Evolutionary conservation across 2,113 vertebrate genomes (phyloP).

Genomic region (Cisticola juncidis): DNA sequence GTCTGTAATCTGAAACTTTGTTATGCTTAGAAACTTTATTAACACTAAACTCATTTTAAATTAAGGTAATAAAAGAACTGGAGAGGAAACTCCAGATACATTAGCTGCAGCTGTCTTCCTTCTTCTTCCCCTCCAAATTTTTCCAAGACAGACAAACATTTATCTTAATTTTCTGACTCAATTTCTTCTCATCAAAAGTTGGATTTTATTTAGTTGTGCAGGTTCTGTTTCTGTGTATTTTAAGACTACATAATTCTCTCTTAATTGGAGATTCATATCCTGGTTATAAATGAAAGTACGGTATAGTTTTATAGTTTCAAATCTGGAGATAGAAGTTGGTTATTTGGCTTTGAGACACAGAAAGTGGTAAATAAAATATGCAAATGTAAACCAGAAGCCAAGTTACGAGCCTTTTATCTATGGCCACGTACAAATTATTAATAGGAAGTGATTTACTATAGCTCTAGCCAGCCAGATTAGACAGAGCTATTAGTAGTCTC

Average conservation of each 20-base stretch:
- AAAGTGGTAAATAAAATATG: neutral
- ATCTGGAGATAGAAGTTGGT: neutral
- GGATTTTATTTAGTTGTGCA: neutral
- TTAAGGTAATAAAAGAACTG: constrained; percentile 36
- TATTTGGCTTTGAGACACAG: neutral
- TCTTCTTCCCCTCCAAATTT: constrained; percentile 10
- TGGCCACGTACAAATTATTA: neutral
- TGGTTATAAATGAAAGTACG: neutral
- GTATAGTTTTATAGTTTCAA: neutral
- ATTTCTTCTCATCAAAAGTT: neutral
- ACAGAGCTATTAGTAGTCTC: neutral
- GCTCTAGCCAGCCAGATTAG: neutral
- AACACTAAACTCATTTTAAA: constrained; percentile 46
- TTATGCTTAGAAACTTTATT: constrained; percentile 25
- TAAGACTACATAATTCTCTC: neutral
- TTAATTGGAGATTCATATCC: neutral
- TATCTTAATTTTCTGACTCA: constrained; percentile 33
- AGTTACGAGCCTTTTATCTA: neutral
- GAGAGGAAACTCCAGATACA: constrained; percentile 7
- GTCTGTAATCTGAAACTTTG: constrained; percentile 36
- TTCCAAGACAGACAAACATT: neutral
- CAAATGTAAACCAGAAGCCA: neutral
- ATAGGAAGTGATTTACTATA: neutral
- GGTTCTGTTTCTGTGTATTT: neutral
- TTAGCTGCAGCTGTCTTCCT: neutral